Base-by-base conservation (phyloP, 2,888 invertebrate species). In the Drosophila ustulata region DNA sequence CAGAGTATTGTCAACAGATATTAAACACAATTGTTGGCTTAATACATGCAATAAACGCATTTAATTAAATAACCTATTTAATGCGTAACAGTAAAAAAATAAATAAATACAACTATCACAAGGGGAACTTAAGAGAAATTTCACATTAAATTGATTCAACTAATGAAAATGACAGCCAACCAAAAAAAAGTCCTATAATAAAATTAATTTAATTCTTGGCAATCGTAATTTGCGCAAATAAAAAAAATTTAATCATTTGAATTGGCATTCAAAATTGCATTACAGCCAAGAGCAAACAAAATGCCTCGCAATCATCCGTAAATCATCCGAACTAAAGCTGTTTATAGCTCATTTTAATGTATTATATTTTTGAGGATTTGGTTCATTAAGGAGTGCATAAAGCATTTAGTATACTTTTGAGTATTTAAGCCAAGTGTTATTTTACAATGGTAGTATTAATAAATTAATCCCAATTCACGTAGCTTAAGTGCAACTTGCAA, bases 51-150 rank as follows among this genome's bases (percentile, higher is more conserved):
- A 68, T 62, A 68, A 82, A 66, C 41, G 72, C 55, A 66, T 83
- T 83, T 83, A 83, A 83, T 88, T 80, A 81, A 83, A 83, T 83
- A 75, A 81, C 65, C 67, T 71, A 77, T 87, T 83, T 88, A 71
- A 71, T 57, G 56, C 46, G 13, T 43, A 56, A 72, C 55, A 55
- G 58, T 51, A 52, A 57, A 61, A 66, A 53, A 49, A 25, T 55
- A 58, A 47, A 47, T 28, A 51, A 43, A 18, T 34, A 37, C 13
- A 34, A 50, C 47, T 43, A 56, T 1, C n/a, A 26, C 23, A 34
- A 23, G 32, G n/a, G 11, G 66, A 32, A 30, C 45, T 59, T 32
- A 59, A 50, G 61, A 61, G 66, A 46, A 66, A 49, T 70, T 78
- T 58, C 78, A 64, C 71, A 69, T 80, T 78, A 75, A 87, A 87